A percentile compares a stretch with the other conserved stretches of the same genome.
phyloP scores from a whole-genome alignment of 1,140 invertebrate genomes.

The Microplitis demolitor region DNA sequence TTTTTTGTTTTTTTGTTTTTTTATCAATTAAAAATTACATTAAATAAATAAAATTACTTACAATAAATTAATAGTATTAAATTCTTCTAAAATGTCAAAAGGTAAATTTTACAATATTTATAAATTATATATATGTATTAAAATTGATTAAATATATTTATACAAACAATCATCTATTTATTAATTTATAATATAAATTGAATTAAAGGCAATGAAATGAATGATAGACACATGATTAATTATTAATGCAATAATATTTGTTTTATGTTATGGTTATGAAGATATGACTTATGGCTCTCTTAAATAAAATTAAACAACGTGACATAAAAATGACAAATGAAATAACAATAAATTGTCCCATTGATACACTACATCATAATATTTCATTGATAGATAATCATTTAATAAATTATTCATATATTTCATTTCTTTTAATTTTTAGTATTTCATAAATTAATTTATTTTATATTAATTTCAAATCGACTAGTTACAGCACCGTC shows the following conservation, averaged over 20 bases:
- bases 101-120: no score
- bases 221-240: conserved; percentile 25
- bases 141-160: conserved; percentile 22
- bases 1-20: no score
- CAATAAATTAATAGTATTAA: no score
- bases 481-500: neutral
- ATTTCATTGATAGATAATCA: neutral
- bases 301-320: conserved; percentile 51
- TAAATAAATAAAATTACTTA: no score
- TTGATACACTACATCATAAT: conserved; percentile 38
- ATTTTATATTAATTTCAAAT: neutral
- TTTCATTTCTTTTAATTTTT: neutral
- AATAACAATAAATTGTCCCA: conserved; percentile 50
- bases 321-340: conserved; percentile 54
- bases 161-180: conserved; percentile 45
- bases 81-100: no score
- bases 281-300: conserved; percentile 45
- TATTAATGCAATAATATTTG: conserved; percentile 29
- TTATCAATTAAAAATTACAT: no score
- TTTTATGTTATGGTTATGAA: conserved; percentile 35
- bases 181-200: conserved; percentile 32
- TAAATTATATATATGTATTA: no score
- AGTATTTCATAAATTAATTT: neutral
- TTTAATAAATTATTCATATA: neutral
- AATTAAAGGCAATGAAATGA: conserved; percentile 33